Evolutionary conservation across 30 jellyfish, hydroid and myxozoan species (phyloP), one percentile per base, ranked within the genome.

Genomic region (Hydra vulgaris): DNA sequence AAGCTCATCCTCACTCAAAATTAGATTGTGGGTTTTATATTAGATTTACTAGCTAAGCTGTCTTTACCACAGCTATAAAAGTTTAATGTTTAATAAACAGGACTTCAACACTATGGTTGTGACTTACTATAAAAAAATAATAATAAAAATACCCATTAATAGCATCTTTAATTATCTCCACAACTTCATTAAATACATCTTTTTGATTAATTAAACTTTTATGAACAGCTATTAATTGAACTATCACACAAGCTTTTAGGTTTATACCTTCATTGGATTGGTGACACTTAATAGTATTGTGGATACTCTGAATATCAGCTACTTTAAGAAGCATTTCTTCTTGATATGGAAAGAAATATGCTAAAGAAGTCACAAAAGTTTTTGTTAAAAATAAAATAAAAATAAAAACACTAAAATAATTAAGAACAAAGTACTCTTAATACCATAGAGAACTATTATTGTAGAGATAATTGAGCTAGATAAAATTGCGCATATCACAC

Each of bases 321-420:
- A 90, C 69, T 18, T 79, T 68, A 17, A 84, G 71, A 53, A 92
- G 74, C 25, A 75, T 87, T 61, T 87, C 95, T 78, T 92, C 98
- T 23, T 92, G 95, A 25, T 91, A 84, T 5, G 95, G 85, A 8
- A 95, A 91, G 74, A 92, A 80, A 0, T 83, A 78, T 61, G 93
- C 98, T 92, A 72, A 19, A n/a, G n/a, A n/a, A n/a, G n/a, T n/a
- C n/a, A n/a, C n/a, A n/a, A 40, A 40, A 12, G 61, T 40, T 3
- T 40, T 40, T 12, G 12, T 12, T 3, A 3, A 5, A 12, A 12
- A 61, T 77, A 5, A 66, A 16, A 25, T 25, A 54, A 22, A 77
- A 21, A 52, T 23, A 20, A 52, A 24, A 52, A 24, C 23, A 25
- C 40, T 40, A 18, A 76, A 76, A 76, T 4, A 24, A 24, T 20